Evolutionary conservation across 2,888 invertebrate genomes (phyloP), one percentile per base, ranked within the genome.

Genomic region (Monoplex corrugatus): DNA sequence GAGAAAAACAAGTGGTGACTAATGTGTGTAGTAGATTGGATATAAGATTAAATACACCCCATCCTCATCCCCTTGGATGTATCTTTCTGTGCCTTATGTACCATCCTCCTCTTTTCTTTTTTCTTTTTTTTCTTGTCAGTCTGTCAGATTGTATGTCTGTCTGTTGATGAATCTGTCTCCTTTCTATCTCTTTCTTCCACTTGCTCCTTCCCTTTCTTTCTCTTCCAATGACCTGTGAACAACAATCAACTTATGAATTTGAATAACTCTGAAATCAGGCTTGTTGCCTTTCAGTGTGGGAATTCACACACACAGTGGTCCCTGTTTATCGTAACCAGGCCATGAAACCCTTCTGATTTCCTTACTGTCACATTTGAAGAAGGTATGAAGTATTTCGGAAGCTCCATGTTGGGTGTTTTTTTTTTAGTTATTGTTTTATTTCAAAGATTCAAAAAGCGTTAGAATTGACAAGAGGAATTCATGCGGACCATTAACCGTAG

Each of bases 81-180:
- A n/a, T 38, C 1, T 57, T 57, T 57, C 35, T 16, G 13, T 32
- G 8, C 16, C 23, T n/a, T 85, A 3, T 10, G 8, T 57, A 0
- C 32, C 19, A 40, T 28, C 23, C 40, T 10, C 43, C 28, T 13
- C 16, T 50, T 13, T 85, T 10, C n/a, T 2, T n/a, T n/a, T 35
- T 57, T 38, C n/a, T 32, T 85, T 57, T 32, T 13, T 32, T 32
- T 5, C 16, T 23, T 50, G 50, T 50, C 50, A 13, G 50, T 50
- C 50, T 50, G 50, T 50, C 50, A 13, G 50, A 13, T 19, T 50
- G 50, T 50, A 8, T 50, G 50, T 50, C 50, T 85, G 32, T 6
- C 8, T 45, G 8, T 32, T 16, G 89, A 89, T 89, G 44, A 72
- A 32, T 88, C 89, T 91, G 35, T 89, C 78, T 89, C 3, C 28